Base-by-base conservation (phyloP, 2,888 invertebrate species). In the Pseudoips prasinana region DNA sequence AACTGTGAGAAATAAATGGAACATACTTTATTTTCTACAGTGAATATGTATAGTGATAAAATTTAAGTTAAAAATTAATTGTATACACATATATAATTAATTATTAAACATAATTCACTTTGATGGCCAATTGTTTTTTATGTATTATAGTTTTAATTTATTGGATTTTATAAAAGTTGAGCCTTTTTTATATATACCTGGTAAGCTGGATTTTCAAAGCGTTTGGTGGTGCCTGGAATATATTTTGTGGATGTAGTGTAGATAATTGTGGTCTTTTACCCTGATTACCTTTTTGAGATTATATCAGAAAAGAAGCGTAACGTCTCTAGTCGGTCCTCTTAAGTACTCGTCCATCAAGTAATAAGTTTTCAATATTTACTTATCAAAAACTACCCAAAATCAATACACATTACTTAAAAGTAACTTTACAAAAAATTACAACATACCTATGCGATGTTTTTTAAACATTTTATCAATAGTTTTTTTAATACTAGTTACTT, bases 301-400 rank as follows among this genome's bases (percentile, higher is more conserved):
- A 46, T 33, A 46, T 48, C 45, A 32, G 31, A 42, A 57, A 53
- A 34, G 17, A 48, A 39, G 33, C 38, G 10, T 37, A 42, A 31
- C 22, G 19, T 30, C n/a, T 22, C 36, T 20, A 30, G 33, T 17
- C 25, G 6, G 38, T 22, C 26, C 25, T 35, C 46, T 23, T 30
- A 44, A 42, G 72, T 76, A 83, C 84, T 78, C 81, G 80, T 77
- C 84, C 84, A 73, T 67, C 64, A 60, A 61, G 56, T 64, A 58
- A 72, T 68, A 70, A 71, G 50, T 73, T 76, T 73, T 79, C 67
- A 78, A 83, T 83, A 75, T 78, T 83, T 78, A 84, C 82, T 85
- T 87, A 87, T 87, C 83, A 87, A 88, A 88, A 88, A 85, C 88
- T 88, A 87, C 88, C 64, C 69, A 64, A 81, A 81, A 76, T 73